Base-by-base conservation (phyloP, 2,797 vertebrate species). In the Sebastes reedi region DNA sequence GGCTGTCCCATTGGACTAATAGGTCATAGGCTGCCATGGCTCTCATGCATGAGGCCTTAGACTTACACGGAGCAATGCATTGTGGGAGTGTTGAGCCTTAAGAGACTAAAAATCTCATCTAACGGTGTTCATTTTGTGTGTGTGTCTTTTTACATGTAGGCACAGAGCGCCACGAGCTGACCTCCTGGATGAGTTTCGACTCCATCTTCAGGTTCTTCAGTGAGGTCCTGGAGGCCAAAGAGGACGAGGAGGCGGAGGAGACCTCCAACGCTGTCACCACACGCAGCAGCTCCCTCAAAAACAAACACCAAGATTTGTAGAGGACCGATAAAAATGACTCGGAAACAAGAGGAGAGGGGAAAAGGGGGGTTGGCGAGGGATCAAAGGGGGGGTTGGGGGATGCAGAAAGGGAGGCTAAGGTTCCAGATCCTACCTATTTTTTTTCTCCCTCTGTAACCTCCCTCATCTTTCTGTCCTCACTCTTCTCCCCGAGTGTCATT, bases 151-250 rank as follows among this genome's bases (percentile, higher is more conserved):
- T 56, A 22, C 55, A 8, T 52, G 36, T 91, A 99, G 98, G 98
- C 86, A 99, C 98, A 1, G 98, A 99, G 87, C 96, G 96, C 22
- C 98, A 99, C n/a, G 98, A 99, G 89, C 91, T 99, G 84, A 99
- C 98, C 50, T 98, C 98, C 81, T 99, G 98, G 98, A 97, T 94
- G 93, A 99, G 98, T 92, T 98, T 97, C 89, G 86, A 95, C 58
- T 99, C 98, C 46, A 96, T 99, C 94, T 99, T 99, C 95, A 96
- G 91, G 81, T 99, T 98, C 95, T 98, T 99, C 90, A 84, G 67
- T 0, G 93, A 97, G 58, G 95, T 96, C 9, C 68, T 97, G 16
- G 95, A 97, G 87, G 95, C 96, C 2, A 96, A 95, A 91, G 89
- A 93, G 80, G 91, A 84, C 0, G 91, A 95, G 39, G 95, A 96